A percentile compares a stretch with the other conserved stretches of the same genome.
Conservation (phyloP, 1,140 invertebrate species). For the Trypoxylus dichotomus region DNA sequence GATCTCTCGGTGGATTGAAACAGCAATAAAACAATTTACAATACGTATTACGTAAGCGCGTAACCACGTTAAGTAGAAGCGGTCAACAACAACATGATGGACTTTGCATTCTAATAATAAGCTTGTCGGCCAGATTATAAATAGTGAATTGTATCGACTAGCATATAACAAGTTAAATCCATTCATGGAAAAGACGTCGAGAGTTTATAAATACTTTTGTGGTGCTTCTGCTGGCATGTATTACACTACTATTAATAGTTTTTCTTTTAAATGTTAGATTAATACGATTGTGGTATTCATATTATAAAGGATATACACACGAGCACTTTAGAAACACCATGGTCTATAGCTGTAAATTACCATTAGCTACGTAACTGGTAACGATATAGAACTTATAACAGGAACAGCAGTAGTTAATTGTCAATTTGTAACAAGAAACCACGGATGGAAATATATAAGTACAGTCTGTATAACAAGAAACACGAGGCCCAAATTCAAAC, state of each 20-base stretch:
- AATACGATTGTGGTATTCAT: too few species aligned
- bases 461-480: too few species aligned
- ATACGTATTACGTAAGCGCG: slow-evolving; percentile 1
- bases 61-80: background rate
- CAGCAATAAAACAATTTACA: background rate
- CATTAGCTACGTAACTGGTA: too few species aligned
- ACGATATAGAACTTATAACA: too few species aligned
- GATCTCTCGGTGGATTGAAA: background rate
- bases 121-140: background rate
- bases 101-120: background rate
- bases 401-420: too few species aligned
- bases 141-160: background rate
- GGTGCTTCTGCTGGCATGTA: background rate
- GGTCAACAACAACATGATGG: background rate
- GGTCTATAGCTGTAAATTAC: too few species aligned
- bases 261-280: too few species aligned
- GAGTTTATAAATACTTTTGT: background rate
- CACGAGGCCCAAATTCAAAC: too few species aligned
- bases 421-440: too few species aligned
- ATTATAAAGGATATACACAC: too few species aligned
- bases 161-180: background rate
- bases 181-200: background rate
- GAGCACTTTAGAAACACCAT: too few species aligned
- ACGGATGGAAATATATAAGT: too few species aligned
- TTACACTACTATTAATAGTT: background rate